A percentile compares a stretch with the other conserved stretches of the same genome.
Conservation (phyloP, 2,888 invertebrate genomes). For the Busseola fusca region DNA sequence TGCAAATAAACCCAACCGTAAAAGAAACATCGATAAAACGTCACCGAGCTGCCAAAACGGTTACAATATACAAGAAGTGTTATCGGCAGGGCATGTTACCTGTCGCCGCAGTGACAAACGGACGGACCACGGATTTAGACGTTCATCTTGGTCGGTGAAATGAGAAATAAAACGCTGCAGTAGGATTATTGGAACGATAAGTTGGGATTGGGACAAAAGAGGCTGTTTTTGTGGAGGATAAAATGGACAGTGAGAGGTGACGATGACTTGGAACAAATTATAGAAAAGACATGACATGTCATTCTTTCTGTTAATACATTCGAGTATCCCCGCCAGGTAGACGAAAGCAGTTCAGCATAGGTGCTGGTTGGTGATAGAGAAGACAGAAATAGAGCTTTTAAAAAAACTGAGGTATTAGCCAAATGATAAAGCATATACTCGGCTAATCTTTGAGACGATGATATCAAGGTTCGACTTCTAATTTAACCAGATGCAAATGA, state of each 20-base stretch:
- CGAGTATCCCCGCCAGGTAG: neutral
- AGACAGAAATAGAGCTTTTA: neutral
- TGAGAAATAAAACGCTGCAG: constrained; percentile 55
- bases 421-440: neutral
- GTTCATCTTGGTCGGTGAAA: constrained; percentile 67
- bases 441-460: neutral
- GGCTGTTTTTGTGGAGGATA: neutral
- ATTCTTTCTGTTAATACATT: too few relatives aligned
- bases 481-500: neutral
- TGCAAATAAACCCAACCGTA: constrained; percentile 61
- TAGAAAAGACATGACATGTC: neutral
- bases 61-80: constrained; percentile 70
- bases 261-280: neutral
- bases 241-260: neutral
- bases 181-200: constrained; percentile 37
- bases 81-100: constrained; percentile 74
- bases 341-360: neutral
- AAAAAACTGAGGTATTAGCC: neutral
- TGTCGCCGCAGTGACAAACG: constrained; percentile 77
- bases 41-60: constrained; percentile 65
- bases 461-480: neutral
- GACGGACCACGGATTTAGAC: constrained; percentile 75
- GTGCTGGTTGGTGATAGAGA: neutral
- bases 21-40: constrained; percentile 63
- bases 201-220: constrained; percentile 1